phyloP scores from a whole-genome alignment of 2,888 invertebrate species.

The Osmoderma eremita region DNA sequence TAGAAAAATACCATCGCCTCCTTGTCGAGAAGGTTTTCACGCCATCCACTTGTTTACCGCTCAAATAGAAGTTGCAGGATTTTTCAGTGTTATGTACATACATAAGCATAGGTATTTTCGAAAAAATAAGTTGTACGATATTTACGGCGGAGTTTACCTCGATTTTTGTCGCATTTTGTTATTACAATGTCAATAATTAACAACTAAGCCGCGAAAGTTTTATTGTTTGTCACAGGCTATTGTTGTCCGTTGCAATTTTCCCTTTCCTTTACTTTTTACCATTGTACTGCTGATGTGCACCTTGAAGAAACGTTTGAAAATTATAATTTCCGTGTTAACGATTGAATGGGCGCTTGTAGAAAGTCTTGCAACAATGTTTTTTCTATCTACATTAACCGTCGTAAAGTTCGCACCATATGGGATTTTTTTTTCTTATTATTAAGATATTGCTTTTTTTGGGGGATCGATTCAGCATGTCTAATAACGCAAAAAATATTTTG shows the following conservation, averaged over 20 bases:
- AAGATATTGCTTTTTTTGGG: too few relatives aligned
- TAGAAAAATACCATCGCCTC: slow-evolving; percentile 9
- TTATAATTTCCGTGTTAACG: not conserved
- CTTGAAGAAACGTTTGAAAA: slow-evolving; percentile 7
- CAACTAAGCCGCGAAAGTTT: slow-evolving; percentile 13
- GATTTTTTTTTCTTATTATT: too few relatives aligned
- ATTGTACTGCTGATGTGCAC: slow-evolving; percentile 6
- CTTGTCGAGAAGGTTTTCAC: not conserved
- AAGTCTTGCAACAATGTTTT: too few relatives aligned
- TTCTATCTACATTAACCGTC: too few relatives aligned
- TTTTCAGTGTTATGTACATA: not conserved
- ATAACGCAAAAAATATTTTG: too few relatives aligned
- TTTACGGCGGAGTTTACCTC: slow-evolving; percentile 13
- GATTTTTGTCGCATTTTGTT: slow-evolving; percentile 15
- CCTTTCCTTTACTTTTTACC: not conserved
- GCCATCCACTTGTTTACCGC: not conserved
- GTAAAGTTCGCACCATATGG: too few relatives aligned
- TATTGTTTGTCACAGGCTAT: slow-evolving; percentile 11
- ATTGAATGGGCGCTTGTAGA: not conserved
- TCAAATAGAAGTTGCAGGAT: slow-evolving; percentile 20
- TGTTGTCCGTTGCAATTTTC: slow-evolving; percentile 11
- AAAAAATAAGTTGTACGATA: slow-evolving; percentile 9
- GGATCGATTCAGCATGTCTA: too few relatives aligned
- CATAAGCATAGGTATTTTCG: not conserved
- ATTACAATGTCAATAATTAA: slow-evolving; percentile 33